Percentiles rank a stretch among this genome's conserved stretches.
Evolutionary conservation across 2,888 invertebrate genomes (phyloP).

Genomic region (Coelopa pilipes): DNA sequence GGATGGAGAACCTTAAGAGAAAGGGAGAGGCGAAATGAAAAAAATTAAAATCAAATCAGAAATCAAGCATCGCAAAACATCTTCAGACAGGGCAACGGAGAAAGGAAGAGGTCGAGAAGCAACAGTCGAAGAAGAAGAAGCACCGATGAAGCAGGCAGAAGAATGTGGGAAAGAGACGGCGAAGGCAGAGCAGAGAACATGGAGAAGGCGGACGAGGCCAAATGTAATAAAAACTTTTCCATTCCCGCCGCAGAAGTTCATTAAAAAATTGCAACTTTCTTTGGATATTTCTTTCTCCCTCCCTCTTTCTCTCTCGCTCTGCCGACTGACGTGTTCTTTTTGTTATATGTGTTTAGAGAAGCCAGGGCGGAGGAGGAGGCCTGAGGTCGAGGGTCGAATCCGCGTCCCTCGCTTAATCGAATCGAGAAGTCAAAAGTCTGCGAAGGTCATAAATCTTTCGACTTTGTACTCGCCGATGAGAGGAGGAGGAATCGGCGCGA

Average conservation of each 20-base stretch:
- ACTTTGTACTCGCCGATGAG: not conserved
- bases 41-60: conserved; percentile 35
- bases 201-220: not conserved
- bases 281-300: conserved; percentile 1
- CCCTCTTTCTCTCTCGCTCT: not conserved
- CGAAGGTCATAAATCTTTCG: conserved; percentile 21
- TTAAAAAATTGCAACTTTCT: conserved; percentile 31
- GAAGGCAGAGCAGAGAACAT: too few relatives aligned
- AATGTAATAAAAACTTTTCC: conserved; percentile 35
- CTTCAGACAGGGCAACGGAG: not conserved
- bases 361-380: not conserved
- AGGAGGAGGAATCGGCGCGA: too few relatives aligned
- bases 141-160: too few relatives aligned
- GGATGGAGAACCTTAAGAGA: not conserved
- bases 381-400: not conserved
- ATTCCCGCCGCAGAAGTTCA: conserved; percentile 34
- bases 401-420: conserved; percentile 1
- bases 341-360: not conserved
- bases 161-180: too few relatives aligned
- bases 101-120: not conserved
- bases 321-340: not conserved
- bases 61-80: conserved; percentile 25
- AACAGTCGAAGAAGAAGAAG: not conserved
- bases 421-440: conserved; percentile 18
- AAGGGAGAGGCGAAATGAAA: conserved; percentile 5